Evolutionary conservation across 2,888 invertebrate species (phyloP), one percentile per base, ranked within the genome.

Genomic region (Selenia dentaria): DNA sequence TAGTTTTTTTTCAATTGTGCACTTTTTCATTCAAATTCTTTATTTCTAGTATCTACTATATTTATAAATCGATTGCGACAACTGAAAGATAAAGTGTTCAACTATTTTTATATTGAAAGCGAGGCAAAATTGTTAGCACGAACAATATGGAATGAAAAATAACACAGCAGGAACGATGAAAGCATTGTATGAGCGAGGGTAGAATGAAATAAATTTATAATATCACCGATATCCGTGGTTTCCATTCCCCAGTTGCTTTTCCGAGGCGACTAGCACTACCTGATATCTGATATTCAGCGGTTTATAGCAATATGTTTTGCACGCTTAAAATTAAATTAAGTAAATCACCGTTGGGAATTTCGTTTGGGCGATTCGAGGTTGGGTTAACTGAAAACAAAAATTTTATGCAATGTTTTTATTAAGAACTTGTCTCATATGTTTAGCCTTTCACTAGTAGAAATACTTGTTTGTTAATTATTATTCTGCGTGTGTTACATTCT

Each of bases 111-210:
- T 73, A 72, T 66, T 51, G 59, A 63, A 69, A 64, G 59, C 55
- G 51, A 60, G 43, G 57, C 51, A 57, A 2, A 42, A 62, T 72
- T 70, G 73, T 72, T 70, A 71, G 61, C 62, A 64, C 54, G 52
- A 62, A 53, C 67, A 64, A 70, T 72, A 71, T 64, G 59, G 62
- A 64, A 72, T 72, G 73, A 70, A 79, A 78, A 76, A 79, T 79
- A 79, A 79, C 72, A 68, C 64, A 57, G 20, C 29, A 43, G 16
- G 60, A 46, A 52, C 58, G 53, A 31, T 56, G 61, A 54, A 54
- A 57, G 64, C 57, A 63, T 65, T 67, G 62, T 61, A 40, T 44
- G 45, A 35, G 42, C 46, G 41, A 38, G 10, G 16, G 37, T 8
- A 8, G 54, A 48, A 57, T 58, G 59, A 67, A 63, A 69, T 65